Evolutionary conservation across 1,140 invertebrate genomes (phyloP), one percentile per base, ranked within the genome.

Genomic region (Hermetia illucens): DNA sequence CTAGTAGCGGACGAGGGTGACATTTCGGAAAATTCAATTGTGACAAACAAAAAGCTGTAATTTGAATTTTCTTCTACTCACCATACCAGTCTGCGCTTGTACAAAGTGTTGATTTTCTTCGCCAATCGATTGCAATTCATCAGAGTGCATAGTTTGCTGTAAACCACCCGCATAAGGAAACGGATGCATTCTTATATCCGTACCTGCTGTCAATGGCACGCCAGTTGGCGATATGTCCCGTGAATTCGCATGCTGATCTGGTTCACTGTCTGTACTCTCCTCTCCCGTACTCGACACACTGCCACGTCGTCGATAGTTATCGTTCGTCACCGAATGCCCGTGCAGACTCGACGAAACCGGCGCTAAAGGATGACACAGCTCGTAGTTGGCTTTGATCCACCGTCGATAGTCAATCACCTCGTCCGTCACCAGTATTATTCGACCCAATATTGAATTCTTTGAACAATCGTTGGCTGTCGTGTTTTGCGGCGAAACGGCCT

Each of bases 361-460:
- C n/a, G 6, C 24, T 25, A 8, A 6, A 6, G 6, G 6, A 25
- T 25, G n/a, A n/a, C 32, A 12, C 21, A 10, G 50, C 46, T 63
- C 51, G 63, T 77, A 77, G 48, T 68, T 75, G 51, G 74, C 69
- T 43, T 73, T 71, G 45, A 81, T 76, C 76, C 78, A 82, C 44
- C 71, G 71, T 43, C 92, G 74, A 61, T 95, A 94, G 35, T 85
- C 75, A 48, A 95, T 80, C 30, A 95, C 91, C 63, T 93, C 85
- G 64, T 95, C 88, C 12, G 89, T 92, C 39, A 95, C 81, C 45
- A 84, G 75, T 39, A 96, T 75, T 45, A 96, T 88, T 47, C 90
- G 77, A 44, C 89, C 55, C 30, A 58, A 38, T 39, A 59, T 54
- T 8, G 61, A 61, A 34, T 56, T 48, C 18, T 52, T 44, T 4